Conservation (phyloP, 2,113 vertebrate species). For the Ailuropoda melanoleuca region DNA sequence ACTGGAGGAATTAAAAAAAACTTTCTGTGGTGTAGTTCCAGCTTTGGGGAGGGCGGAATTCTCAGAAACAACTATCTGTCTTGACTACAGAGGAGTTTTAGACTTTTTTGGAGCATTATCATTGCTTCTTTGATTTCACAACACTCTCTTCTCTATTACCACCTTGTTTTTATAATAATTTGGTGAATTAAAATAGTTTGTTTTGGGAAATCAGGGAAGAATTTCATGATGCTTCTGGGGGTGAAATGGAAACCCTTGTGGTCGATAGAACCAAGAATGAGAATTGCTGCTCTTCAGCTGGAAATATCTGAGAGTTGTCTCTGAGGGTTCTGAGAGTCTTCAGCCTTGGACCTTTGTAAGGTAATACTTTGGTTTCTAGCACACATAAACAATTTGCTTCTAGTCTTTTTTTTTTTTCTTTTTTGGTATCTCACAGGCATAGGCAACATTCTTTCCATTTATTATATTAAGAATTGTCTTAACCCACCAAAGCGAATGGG, state of each 20-base stretch:
- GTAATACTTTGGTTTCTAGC: constrained; percentile 9
- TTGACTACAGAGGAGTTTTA: not conserved
- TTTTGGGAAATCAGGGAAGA: constrained; percentile 55
- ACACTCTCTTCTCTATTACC: not conserved
- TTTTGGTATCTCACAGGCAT: not conserved
- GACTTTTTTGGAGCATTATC: not conserved
- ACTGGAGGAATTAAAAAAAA: not conserved
- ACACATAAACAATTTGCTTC: constrained; percentile 49
- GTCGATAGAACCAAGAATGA: not conserved
- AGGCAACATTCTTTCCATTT: constrained; percentile 37
- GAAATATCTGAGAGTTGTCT: not conserved
- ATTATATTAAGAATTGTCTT: constrained; percentile 42
- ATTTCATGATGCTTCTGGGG: constrained; percentile 24
- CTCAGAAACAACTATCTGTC: constrained; percentile 33
- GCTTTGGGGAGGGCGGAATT: not conserved
- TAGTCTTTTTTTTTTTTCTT: not conserved
- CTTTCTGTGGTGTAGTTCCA: not conserved
- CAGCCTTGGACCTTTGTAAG: not conserved
- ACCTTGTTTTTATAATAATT: constrained; percentile 46
- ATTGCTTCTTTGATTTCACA: constrained; percentile 39
- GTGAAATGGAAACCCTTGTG: constrained; percentile 53
- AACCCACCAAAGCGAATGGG: not conserved
- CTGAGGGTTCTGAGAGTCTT: not conserved
- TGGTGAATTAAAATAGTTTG: constrained; percentile 43
- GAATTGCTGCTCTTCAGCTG: not conserved